Evolutionary conservation across 1,140 invertebrate species (phyloP).

Genomic region (Pseudoatta argentina): DNA sequence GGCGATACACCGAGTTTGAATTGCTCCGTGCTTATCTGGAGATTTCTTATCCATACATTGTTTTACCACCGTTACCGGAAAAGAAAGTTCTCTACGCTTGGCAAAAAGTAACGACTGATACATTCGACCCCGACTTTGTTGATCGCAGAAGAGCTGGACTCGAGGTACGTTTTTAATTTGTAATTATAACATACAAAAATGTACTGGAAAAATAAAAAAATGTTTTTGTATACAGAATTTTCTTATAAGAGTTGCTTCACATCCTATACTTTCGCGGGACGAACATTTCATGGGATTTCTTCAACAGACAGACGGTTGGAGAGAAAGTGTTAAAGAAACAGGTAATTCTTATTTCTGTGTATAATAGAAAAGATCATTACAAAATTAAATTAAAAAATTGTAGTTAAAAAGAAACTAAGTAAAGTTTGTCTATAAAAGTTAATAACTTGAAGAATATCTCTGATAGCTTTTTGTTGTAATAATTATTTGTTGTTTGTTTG

Average conservation of each 20-base stretch:
- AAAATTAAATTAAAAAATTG: neutral
- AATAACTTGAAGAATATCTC: too few species aligned
- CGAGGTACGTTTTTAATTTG: constrained; percentile 86
- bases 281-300: constrained; percentile 92
- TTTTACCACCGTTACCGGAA: constrained; percentile 93
- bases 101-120: constrained; percentile 92
- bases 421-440: too few species aligned
- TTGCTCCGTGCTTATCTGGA: constrained; percentile 92
- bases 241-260: constrained; percentile 91
- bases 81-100: constrained; percentile 94
- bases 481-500: constrained; percentile 61
- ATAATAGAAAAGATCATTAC: constrained; percentile 84
- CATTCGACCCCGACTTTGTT: constrained; percentile 95
- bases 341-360: constrained; percentile 15
- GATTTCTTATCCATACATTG: constrained; percentile 91
- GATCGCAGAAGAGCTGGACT: constrained; percentile 92
- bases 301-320: constrained; percentile 92
- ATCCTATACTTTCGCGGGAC: constrained; percentile 91
- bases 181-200: constrained; percentile 37
- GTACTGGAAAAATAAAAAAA: constrained; percentile 1
- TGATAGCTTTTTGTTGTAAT: neutral
- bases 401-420: neutral
- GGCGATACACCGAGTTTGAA: constrained; percentile 95
- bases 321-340: constrained; percentile 91
- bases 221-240: constrained; percentile 88